Conservation (phyloP, 2,888 invertebrate species). For the Lepidochrysops patricia region DNA sequence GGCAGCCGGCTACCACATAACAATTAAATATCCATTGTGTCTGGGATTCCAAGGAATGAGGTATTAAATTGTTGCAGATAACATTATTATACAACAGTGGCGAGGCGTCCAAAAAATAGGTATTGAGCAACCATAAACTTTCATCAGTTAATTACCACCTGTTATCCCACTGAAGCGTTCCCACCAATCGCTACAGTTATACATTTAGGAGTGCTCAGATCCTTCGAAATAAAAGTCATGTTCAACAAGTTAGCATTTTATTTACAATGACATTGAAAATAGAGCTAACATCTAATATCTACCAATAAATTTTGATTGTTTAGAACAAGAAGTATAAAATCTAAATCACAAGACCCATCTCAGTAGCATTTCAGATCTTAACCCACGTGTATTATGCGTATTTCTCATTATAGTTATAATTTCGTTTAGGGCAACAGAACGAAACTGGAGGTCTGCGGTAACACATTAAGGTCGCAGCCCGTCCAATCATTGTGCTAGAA, state of each 20-base stretch:
- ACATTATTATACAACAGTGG: too few species aligned
- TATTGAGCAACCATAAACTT: too few species aligned
- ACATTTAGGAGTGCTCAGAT: not conserved
- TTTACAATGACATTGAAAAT: slow-evolving; percentile 75
- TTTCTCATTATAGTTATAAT: slow-evolving; percentile 27
- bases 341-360: slow-evolving; percentile 71
- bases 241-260: slow-evolving; percentile 76
- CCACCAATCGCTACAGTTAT: too few species aligned
- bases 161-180: too few species aligned
- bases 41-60: too few species aligned
- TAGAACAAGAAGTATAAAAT: slow-evolving; percentile 75
- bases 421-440: slow-evolving; percentile 19
- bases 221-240: slow-evolving; percentile 44
- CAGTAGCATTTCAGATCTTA: slow-evolving; percentile 62
- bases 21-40: too few species aligned
- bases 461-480: slow-evolving; percentile 36
- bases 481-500: slow-evolving; percentile 66
- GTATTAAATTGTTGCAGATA: too few species aligned
- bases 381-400: slow-evolving; percentile 34
- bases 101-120: too few species aligned
- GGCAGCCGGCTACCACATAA: too few species aligned
- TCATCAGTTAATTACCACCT: too few species aligned
- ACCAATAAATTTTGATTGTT: slow-evolving; percentile 72
- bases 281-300: slow-evolving; percentile 73
- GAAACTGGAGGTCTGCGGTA: slow-evolving; percentile 16